Conservation (phyloP, 2,113 vertebrate genomes). For the Saguinus midas region DNA sequence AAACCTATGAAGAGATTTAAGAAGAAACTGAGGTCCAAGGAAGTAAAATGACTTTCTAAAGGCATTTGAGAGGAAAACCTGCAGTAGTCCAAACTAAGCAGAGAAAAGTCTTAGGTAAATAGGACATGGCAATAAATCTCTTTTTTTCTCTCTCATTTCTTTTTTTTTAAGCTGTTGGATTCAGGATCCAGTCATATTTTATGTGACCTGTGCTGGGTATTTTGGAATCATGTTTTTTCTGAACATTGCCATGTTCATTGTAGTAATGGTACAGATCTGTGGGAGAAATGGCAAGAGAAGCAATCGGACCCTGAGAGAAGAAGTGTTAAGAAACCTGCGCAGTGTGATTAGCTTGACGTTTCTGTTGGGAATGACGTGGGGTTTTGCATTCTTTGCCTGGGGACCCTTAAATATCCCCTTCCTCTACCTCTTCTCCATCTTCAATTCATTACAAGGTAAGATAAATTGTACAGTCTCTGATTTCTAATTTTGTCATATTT, state of each 20-base stretch:
- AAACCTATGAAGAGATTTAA: not conserved
- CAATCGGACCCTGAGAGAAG: conserved; percentile 92
- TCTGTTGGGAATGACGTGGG: conserved; percentile 98
- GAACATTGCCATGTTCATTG: conserved; percentile 97
- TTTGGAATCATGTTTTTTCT: conserved; percentile 95
- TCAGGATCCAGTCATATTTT: conserved; percentile 87
- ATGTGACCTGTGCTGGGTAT: conserved; percentile 91
- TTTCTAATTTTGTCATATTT: not conserved
- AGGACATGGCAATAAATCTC: not conserved
- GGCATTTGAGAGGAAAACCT: not conserved
- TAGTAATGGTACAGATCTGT: conserved; percentile 98
- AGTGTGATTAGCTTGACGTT: conserved; percentile 96
- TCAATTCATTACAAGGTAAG: conserved; percentile 97
- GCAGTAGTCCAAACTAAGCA: not conserved
- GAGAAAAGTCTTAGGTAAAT: not conserved
- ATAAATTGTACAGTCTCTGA: not conserved
- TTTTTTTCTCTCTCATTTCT: not conserved
- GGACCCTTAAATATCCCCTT: conserved; percentile 91
- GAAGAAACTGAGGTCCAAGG: not conserved
- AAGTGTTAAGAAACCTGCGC: conserved; percentile 94
- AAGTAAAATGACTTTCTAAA: not conserved
- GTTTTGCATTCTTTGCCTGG: conserved; percentile 98
- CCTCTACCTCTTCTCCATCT: conserved; percentile 96
- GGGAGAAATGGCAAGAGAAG: conserved; percentile 96
- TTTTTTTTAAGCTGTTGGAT: conserved; percentile 93